Evolutionary conservation across 2,113 vertebrate species (phyloP).

Genomic region (Corythaeola cristata): DNA sequence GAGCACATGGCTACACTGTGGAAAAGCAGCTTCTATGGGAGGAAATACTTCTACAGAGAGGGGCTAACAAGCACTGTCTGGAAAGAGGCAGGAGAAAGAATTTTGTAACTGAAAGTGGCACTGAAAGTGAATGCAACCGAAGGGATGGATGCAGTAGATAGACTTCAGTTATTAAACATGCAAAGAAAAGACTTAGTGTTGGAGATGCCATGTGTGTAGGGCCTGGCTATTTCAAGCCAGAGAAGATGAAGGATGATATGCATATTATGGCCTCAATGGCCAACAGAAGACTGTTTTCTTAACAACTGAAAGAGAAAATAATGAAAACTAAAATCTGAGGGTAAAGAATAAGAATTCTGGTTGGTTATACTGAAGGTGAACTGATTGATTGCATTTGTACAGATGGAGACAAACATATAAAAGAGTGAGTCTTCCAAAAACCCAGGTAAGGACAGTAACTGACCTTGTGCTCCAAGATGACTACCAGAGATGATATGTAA

Average conservation of each 20-base stretch:
- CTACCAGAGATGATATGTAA: rapidly evolving
- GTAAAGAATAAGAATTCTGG: background rate
- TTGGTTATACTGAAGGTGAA: background rate
- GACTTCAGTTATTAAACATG: background rate
- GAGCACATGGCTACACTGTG: background rate
- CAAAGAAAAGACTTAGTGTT: background rate
- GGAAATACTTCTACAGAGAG: background rate
- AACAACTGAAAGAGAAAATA: background rate
- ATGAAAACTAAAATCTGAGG: background rate
- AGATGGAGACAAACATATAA: rapidly evolving
- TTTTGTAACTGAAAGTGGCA: background rate
- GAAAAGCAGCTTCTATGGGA: background rate
- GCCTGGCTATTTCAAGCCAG: background rate
- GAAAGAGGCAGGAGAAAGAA: background rate
- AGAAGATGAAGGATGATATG: background rate
- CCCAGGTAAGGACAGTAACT: background rate
- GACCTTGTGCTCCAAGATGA: background rate
- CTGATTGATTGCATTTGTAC: background rate
- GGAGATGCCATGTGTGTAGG: background rate
- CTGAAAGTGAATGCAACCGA: background rate
- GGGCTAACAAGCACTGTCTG: background rate
- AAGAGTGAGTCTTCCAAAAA: background rate
- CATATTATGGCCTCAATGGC: background rate
- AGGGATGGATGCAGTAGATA: background rate
- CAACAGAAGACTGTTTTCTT: background rate